Evolutionary conservation across 2,888 invertebrate species (phyloP), one percentile per base, ranked within the genome.

Genomic region (Leuctra nigra): DNA sequence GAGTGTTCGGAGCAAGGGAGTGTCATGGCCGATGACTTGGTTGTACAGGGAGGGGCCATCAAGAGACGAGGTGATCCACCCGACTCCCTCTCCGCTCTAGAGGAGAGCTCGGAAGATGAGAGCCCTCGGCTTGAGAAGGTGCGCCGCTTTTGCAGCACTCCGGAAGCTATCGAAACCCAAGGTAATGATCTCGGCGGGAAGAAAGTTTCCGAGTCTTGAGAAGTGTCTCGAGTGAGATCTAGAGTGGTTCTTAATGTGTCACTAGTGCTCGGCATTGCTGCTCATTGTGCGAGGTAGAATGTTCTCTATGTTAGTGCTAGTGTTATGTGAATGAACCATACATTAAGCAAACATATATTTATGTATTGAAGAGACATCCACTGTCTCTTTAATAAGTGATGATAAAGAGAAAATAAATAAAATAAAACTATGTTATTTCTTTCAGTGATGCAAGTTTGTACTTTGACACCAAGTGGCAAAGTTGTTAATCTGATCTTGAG

Each of bases 41-140:
- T 29, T 23, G 35, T 35, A 18, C 24, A 14, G 16, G 50, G 50
- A 39, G 33, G 24, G 20, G 75, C 76, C 6, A 76, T 76, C 36
- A 77, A 80, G 63, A 70, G 80, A 55, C 72, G 77, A 39, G 78
- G 78, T n/a, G 77, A 77, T 63, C 79, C 78, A 1, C 79, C 79
- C 1, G 75, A 76, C 59, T 77, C 77, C 64, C 73, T 75, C 69
- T 69, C 59, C 71, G 69, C 59, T 23, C 63, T 66, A 4, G 64
- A 72, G 39, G 60, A 60, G 23, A 63, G 59, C 47, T 58, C 59
- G 62, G 77, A 72, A 68, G 77, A 73, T 68, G 72, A 65, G 53
- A 81, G 79, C 68, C 81, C 81, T 2, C 71, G 80, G 2, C 66
- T 80, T 59, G 80, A 80, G 20, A 82, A 82, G 70, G 73, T 81